phyloP scores from a whole-genome alignment of 2,888 invertebrate species.

The Phyto melanocephala region DNA sequence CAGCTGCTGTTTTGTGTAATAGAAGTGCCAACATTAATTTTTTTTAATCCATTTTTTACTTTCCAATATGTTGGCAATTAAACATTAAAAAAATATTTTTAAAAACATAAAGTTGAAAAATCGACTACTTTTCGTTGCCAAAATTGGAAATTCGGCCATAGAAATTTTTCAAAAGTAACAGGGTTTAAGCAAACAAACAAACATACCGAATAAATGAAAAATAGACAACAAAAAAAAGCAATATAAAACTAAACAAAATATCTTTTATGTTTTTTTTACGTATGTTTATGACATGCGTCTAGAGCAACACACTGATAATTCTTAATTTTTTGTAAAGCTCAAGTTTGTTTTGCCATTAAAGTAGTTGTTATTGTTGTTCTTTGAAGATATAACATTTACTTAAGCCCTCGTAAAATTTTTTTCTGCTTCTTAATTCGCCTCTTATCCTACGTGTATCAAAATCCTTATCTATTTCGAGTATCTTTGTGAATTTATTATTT shows the following conservation, averaged over 20 bases:
- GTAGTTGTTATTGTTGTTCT: background rate
- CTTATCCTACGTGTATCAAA: background rate
- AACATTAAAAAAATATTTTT: too few relatives aligned
- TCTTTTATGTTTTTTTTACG: background rate
- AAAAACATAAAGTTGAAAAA: too few relatives aligned
- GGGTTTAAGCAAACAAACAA: too few relatives aligned
- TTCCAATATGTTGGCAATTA: too few relatives aligned
- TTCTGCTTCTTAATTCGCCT: background rate
- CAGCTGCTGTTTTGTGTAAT: too few relatives aligned
- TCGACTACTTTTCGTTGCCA: too few relatives aligned
- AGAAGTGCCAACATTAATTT: too few relatives aligned
- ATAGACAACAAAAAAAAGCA: background rate
- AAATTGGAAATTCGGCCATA: too few relatives aligned
- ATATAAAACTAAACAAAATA: background rate
- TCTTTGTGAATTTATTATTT: background rate
- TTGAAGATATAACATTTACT: background rate
- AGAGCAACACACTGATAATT: background rate
- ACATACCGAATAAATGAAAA: background rate
- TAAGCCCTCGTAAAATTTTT: background rate
- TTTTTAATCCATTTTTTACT: too few relatives aligned
- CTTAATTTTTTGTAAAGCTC: background rate
- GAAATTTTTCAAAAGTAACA: background rate
- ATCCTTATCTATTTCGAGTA: background rate
- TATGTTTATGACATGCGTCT: background rate
- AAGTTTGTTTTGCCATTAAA: conserved; percentile 5